Conservation (phyloP, 2,797 vertebrate genomes). For the Petrocephalus sullivani region DNA sequence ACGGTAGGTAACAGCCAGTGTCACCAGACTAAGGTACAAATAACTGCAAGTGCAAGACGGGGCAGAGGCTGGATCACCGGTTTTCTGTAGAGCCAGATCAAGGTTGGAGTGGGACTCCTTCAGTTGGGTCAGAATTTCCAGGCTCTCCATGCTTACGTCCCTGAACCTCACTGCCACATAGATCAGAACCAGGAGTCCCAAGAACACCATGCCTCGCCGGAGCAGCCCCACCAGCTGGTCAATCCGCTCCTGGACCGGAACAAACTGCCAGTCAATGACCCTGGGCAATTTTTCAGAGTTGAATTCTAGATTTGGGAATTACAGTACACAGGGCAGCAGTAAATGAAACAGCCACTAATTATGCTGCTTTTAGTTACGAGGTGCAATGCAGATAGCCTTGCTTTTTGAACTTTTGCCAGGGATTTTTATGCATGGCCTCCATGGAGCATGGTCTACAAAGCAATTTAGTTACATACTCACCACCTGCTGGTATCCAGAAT, state of each 20-base stretch:
- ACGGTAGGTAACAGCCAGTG: background rate
- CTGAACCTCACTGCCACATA: slow-evolving; percentile 45
- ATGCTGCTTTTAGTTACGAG: background rate
- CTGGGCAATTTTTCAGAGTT: background rate
- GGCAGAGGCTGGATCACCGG: slow-evolving; percentile 44
- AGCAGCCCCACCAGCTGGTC: slow-evolving; percentile 42
- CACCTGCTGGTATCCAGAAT: slow-evolving; percentile 59
- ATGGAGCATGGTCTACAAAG: background rate
- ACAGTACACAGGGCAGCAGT: background rate
- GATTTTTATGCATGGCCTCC: background rate
- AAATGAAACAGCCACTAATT: background rate
- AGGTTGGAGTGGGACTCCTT: slow-evolving; percentile 58
- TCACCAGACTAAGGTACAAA: background rate
- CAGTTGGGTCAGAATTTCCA: slow-evolving; percentile 62
- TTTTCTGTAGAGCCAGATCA: slow-evolving; percentile 55
- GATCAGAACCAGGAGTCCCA: slow-evolving; percentile 42
- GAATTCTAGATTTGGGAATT: background rate
- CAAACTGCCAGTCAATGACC: background rate
- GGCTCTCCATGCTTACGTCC: slow-evolving; percentile 59
- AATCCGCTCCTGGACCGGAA: slow-evolving; percentile 43
- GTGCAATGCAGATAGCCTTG: background rate
- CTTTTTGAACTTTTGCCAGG: background rate
- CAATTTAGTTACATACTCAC: slow-evolving; percentile 41
- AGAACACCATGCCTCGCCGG: slow-evolving; percentile 37
- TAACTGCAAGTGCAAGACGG: background rate